phyloP scores from a whole-genome alignment of 2,113 vertebrate species.

The Malurus melanocephalus region DNA sequence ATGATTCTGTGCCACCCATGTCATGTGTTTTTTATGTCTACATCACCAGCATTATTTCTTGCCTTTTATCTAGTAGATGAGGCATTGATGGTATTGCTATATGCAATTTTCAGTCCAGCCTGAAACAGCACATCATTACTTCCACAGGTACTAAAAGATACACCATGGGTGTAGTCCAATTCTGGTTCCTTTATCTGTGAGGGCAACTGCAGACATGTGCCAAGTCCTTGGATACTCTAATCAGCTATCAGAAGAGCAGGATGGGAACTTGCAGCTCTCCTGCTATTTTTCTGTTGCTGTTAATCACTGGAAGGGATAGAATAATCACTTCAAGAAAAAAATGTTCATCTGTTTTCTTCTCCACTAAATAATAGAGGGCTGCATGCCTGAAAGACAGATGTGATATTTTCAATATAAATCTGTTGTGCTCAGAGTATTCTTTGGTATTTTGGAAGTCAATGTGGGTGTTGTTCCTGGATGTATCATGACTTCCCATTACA shows the following conservation, averaged over 20 bases:
- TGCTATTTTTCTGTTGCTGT: background rate
- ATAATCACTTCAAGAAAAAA: background rate
- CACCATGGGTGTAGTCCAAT: background rate
- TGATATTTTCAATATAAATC: background rate
- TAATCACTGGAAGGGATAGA: background rate
- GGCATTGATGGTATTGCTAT: background rate
- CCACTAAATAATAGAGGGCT: background rate
- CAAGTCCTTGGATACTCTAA: background rate
- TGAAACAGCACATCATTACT: background rate
- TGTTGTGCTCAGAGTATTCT: background rate
- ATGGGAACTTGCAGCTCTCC: background rate
- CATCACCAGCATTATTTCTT: background rate
- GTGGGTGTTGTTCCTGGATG: conserved; percentile 6
- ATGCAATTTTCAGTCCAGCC: background rate
- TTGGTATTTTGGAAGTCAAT: background rate
- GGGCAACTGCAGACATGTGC: background rate
- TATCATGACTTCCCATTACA: conserved; percentile 9
- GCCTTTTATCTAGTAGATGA: background rate
- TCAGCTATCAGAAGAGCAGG: background rate
- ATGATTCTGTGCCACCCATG: background rate
- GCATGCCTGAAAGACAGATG: background rate
- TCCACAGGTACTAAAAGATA: background rate
- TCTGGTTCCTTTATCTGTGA: background rate
- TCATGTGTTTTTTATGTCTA: background rate
- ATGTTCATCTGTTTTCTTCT: background rate